phyloP scores from a whole-genome alignment of 2,888 invertebrate genomes.

The Plusia festucae region DNA sequence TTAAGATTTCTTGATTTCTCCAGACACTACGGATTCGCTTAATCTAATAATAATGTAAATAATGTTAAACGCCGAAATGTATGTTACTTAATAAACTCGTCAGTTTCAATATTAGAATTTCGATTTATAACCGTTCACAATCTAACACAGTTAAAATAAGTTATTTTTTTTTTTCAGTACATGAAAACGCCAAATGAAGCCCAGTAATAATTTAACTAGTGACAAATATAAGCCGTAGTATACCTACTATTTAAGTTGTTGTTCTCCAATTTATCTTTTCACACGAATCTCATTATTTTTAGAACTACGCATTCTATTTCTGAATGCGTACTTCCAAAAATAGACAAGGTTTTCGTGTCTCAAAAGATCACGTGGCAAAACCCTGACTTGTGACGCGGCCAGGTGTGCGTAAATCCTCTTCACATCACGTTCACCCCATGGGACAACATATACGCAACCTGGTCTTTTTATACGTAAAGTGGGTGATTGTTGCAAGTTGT shows the following conservation, averaged over 20 bases:
- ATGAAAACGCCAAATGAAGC: conserved; percentile 51
- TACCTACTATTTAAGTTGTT: conserved; percentile 46
- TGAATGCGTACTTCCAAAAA: neutral
- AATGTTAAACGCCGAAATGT: no score
- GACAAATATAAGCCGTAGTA: conserved; percentile 35
- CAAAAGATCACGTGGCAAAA: conserved; percentile 5
- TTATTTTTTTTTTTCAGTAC: conserved; percentile 13
- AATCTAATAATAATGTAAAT: no score
- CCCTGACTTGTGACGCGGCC: neutral
- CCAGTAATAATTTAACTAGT: conserved; percentile 44
- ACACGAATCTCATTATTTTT: no score
- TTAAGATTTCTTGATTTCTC: no score
- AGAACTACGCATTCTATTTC: no score
- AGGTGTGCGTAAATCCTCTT: neutral
- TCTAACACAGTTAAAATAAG: no score
- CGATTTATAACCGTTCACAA: no score
- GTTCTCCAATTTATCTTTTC: conserved; percentile 27
- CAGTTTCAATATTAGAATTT: no score
- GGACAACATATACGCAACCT: neutral
- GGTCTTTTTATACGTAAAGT: neutral
- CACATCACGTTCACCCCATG: neutral
- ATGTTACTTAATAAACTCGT: no score
- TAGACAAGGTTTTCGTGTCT: conserved; percentile 4
- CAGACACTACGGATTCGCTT: no score
- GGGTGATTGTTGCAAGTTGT: neutral